Conservation (phyloP, 1,140 invertebrate genomes). For the Aphelenchoides avenae region DNA sequence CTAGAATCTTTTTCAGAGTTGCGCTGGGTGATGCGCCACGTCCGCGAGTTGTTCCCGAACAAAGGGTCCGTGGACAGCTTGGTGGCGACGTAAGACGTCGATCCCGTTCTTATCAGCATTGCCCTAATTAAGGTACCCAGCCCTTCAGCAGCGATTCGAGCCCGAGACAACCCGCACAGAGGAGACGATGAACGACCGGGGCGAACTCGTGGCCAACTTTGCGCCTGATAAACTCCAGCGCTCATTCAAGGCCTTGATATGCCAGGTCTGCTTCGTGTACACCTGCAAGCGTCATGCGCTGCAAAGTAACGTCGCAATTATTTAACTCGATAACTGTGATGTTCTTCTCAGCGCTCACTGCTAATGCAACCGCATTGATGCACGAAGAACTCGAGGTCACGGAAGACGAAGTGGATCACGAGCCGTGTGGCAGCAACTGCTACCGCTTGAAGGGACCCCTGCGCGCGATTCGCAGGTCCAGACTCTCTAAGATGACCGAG, state of each 20-base stretch:
- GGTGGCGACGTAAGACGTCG: slow-evolving; percentile 15
- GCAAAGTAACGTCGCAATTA: too few relatives aligned
- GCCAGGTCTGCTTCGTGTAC: slow-evolving; percentile 36
- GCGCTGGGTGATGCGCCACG: slow-evolving; percentile 14
- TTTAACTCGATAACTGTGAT: too few relatives aligned
- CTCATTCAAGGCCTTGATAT: slow-evolving; percentile 39
- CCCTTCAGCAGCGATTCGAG: slow-evolving; percentile 37
- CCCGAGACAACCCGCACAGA: slow-evolving; percentile 27
- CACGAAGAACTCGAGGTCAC: slow-evolving; percentile 24
- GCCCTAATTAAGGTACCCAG: slow-evolving; percentile 32
- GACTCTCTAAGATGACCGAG: too few relatives aligned
- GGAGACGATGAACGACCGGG: slow-evolving; percentile 31
- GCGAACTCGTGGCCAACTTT: slow-evolving; percentile 36
- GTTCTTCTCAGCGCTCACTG: too few relatives aligned
- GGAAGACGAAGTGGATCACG: slow-evolving; percentile 5
- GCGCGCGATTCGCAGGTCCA: too few relatives aligned
- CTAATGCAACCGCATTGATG: too few relatives aligned
- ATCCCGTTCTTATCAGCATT: background rate
- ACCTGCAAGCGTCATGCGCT: slow-evolving; percentile 22
- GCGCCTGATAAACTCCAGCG: slow-evolving; percentile 33
- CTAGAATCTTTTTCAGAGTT: slow-evolving; percentile 21
- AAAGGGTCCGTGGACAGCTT: slow-evolving; percentile 30
- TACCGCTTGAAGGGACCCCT: too few relatives aligned
- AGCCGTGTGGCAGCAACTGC: slow-evolving; percentile 22
- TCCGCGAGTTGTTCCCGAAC: slow-evolving; percentile 41